Evolutionary conservation across 2,113 vertebrate genomes (phyloP).

Genomic region (Sylvia atricapilla): DNA sequence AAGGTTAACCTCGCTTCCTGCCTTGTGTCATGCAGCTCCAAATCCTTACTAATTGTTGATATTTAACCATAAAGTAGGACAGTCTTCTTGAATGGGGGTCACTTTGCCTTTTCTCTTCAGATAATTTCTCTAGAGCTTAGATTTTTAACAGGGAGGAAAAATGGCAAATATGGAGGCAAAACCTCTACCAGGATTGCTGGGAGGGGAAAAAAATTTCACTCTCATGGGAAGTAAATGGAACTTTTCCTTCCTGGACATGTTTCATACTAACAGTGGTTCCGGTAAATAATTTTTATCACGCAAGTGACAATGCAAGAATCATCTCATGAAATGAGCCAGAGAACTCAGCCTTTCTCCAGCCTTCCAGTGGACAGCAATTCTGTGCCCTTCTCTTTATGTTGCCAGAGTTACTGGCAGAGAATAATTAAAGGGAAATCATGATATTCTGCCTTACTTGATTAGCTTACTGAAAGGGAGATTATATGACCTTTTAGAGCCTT

Average conservation of each 20-base stretch:
- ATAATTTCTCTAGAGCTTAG: background rate
- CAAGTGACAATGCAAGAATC: background rate
- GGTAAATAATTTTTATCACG: background rate
- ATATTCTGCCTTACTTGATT: background rate
- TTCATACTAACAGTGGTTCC: background rate
- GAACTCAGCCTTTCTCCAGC: background rate
- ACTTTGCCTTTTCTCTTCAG: background rate
- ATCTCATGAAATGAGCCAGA: background rate
- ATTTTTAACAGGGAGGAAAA: background rate
- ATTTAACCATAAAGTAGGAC: background rate
- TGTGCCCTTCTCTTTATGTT: background rate
- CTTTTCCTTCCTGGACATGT: background rate
- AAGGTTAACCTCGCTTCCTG: background rate
- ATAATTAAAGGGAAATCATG: background rate
- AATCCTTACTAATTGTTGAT: background rate
- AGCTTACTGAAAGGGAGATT: background rate
- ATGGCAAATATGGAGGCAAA: background rate
- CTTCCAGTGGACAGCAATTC: background rate
- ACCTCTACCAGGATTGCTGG: background rate
- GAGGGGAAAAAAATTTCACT: fast-evolving
- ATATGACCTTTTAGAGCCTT: background rate
- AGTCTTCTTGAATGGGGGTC: background rate
- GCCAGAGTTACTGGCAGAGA: background rate
- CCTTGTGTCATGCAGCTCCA: background rate
- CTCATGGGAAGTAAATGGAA: background rate